These are phyloP conservation scores for Pelecanus crispus DNA, from an alignment of 2,113 vertebrate genomes.

Conservation along the genomic window DNA sequence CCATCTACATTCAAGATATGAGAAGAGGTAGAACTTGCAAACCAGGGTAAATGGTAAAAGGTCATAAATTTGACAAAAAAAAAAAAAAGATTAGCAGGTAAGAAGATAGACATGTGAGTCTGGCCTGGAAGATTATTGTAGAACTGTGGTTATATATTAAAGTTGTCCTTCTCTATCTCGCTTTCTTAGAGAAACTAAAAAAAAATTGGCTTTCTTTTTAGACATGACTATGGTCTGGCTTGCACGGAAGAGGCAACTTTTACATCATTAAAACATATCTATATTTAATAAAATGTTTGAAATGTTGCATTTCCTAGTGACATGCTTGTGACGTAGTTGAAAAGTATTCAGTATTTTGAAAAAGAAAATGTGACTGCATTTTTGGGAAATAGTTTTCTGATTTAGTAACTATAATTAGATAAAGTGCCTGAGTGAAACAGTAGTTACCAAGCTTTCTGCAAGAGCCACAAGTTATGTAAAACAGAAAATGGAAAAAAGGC, in stretches of 20 bases:
- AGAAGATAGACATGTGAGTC: not conserved
- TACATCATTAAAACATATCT: not conserved
- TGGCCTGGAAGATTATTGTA: not conserved
- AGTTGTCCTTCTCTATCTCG: not conserved
- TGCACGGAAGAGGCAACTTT: not conserved
- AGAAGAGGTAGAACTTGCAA: not conserved
- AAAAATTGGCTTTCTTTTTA: not conserved
- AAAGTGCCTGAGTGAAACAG: not conserved
- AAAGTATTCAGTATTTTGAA: not conserved
- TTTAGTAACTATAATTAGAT: not conserved
- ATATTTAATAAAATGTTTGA: not conserved
- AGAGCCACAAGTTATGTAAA: not conserved
- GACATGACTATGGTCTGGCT: not conserved
- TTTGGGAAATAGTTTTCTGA: not conserved
- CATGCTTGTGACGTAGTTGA: not conserved
- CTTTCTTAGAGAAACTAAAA: not conserved
- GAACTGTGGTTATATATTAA: not conserved
- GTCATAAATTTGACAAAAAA: not conserved
- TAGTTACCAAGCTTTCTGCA: not conserved
- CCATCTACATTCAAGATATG: not conserved
- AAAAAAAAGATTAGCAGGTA: not conserved
- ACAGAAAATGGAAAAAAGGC: not conserved
- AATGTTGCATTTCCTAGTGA: not conserved
- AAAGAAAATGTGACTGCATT: not conserved
- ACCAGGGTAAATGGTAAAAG: not conserved